Evolutionary conservation across 2,797 vertebrate species (phyloP), one percentile per base, ranked within the genome.

Genomic region (Orientallactaga sibirica): DNA sequence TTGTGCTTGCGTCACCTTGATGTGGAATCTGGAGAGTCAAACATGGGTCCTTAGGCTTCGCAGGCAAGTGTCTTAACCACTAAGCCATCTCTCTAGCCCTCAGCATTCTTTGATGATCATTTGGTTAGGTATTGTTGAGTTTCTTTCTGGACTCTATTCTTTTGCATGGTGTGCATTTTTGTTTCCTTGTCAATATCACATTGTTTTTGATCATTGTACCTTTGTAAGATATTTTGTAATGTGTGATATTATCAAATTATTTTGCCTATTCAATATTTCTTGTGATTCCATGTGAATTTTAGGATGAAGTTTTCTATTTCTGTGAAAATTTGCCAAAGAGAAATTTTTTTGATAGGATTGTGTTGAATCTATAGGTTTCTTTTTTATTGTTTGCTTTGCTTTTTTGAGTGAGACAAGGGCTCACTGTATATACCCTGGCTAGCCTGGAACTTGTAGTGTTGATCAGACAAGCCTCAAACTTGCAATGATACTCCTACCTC

Each of bases 91-190:
- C 8, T 48, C 48, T 10, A 48, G 48, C 48, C 48, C 29, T 95
- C 94, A 89, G 37, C 33, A 66, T 2, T 16, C 33, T 92, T 94
- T 68, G 33, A 89, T 80, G 68, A 61, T 94, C 52, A 24, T 71
- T 82, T 95, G 75, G 66, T 24, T 43, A n/a, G 66, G 71, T 61
- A 29, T 55, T 24, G 43, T 52, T 88, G 64, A 8, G 10, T 90
- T 87, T 93, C 16, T 95, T 94, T 88, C 33, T 94, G 58, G 16
- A 16, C 16, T 88, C 58, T 92, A 2, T 81, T 93, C 33, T 92
- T 1, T 75, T 84, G 8, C 24, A 83, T 89, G 73, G 11, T 37
- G 24, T 80, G 0, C 74, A 33, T 90, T 37, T 61, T 61, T 90
- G 1, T 75, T 79, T 91, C 76, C 82, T 61, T 80, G 37, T 61